Conservation (phyloP, 1,140 invertebrate species). For the Caerostris extrusa region DNA sequence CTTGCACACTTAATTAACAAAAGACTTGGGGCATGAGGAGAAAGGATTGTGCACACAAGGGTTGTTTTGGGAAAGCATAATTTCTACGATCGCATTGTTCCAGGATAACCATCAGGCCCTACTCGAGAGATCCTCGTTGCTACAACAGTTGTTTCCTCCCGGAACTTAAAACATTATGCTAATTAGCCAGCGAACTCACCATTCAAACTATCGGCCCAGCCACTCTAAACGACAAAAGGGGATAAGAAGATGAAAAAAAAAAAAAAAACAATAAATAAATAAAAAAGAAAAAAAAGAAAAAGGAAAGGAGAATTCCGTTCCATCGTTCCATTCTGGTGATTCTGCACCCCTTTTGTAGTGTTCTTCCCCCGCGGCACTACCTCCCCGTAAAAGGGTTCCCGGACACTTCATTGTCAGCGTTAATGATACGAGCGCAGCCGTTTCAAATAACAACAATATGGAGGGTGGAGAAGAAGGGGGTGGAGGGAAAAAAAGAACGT, state of each 20-base stretch:
- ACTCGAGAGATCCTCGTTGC: background rate
- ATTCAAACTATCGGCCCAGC: constrained; percentile 48
- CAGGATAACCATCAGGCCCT: constrained; percentile 27
- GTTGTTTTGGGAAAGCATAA: constrained; percentile 30
- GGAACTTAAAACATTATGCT: constrained; percentile 75
- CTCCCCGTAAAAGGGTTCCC: background rate
- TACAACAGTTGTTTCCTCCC: background rate
- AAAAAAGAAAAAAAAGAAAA: constrained; percentile 8
- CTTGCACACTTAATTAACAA: constrained; percentile 1
- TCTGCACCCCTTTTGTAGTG: constrained; percentile 49
- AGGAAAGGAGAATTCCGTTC: background rate
- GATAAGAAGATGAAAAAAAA: background rate
- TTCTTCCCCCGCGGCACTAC: background rate
- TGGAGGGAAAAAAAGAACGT: background rate
- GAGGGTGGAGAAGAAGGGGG: background rate
- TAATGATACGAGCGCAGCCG: constrained; percentile 64
- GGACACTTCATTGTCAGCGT: constrained; percentile 41
- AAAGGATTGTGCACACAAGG: background rate
- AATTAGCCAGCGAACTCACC: constrained; percentile 54
- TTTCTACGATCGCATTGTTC: constrained; percentile 62
- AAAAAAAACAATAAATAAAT: constrained; percentile 2
- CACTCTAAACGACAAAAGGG: background rate
- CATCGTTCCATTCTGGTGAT: constrained; percentile 50
- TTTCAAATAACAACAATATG: constrained; percentile 23
- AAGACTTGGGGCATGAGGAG: constrained; percentile 15